Conservation (phyloP, 2,888 invertebrate species). For the Limulus polyphemus region DNA sequence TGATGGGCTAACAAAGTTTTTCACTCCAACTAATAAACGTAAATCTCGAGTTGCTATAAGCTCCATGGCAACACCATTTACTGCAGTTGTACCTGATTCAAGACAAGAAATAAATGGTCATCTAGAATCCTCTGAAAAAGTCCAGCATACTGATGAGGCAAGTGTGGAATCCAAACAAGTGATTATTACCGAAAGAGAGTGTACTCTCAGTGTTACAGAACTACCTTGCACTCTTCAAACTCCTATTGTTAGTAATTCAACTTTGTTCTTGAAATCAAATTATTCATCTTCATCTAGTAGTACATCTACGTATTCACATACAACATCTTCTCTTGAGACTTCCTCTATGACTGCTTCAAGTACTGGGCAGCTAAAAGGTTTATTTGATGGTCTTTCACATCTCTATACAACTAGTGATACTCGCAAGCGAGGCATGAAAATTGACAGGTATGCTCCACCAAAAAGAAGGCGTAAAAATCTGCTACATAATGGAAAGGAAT, state of each 20-base stretch:
- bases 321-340: constrained; percentile 5
- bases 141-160: too few species aligned
- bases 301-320: constrained; percentile 1
- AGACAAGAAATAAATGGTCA: too few species aligned
- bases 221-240: too few species aligned
- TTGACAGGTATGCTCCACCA: constrained; percentile 27
- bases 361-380: constrained; percentile 36
- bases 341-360: constrained; percentile 9
- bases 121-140: too few species aligned
- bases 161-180: too few species aligned
- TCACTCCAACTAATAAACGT: constrained; percentile 53
- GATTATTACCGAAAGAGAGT: too few species aligned
- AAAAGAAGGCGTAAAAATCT: constrained; percentile 25
- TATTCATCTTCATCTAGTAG: background rate
- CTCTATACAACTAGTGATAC: constrained; percentile 36
- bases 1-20: constrained; percentile 73
- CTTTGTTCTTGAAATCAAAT: too few species aligned
- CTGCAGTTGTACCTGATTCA: constrained; percentile 3
- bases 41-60: constrained; percentile 35
- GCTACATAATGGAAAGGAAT: too few species aligned
- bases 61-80: constrained; percentile 14
- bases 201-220: too few species aligned
- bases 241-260: too few species aligned
- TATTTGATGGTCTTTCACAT: constrained; percentile 40
- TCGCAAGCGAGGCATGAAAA: constrained; percentile 32